Conservation (phyloP, 2,797 vertebrate species). For the Argya squamiceps region DNA sequence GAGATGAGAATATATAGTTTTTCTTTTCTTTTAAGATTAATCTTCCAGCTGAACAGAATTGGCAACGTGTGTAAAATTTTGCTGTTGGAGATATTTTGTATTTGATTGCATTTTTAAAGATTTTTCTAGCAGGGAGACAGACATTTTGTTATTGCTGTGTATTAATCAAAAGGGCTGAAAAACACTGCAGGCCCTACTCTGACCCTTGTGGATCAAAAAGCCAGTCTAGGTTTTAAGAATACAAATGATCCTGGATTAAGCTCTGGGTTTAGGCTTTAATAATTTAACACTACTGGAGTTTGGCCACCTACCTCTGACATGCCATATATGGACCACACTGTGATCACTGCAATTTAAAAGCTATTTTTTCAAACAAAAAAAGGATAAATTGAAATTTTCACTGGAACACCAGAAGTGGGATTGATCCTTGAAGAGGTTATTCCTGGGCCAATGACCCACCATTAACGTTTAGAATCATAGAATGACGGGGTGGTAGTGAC, state of each 20-base stretch:
- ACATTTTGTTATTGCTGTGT: slow-evolving; percentile 5
- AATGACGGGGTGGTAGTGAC: neutral
- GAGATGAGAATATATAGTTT: neutral
- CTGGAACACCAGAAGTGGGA: neutral
- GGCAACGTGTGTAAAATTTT: neutral
- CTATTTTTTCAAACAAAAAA: neutral
- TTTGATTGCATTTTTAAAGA: slow-evolving; percentile 41
- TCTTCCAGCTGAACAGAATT: neutral
- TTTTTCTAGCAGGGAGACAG: slow-evolving; percentile 25
- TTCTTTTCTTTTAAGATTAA: slow-evolving; percentile 6
- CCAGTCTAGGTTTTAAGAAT: neutral
- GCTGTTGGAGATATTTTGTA: slow-evolving; percentile 15
- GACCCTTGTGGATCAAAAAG: neutral
- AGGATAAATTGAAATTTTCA: neutral
- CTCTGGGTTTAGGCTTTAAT: neutral
- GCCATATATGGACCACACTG: neutral
- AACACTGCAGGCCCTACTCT: neutral
- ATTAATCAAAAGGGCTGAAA: slow-evolving; percentile 33
- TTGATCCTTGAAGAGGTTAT: neutral
- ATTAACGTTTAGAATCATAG: neutral
- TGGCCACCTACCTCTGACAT: neutral
- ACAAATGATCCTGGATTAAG: neutral
- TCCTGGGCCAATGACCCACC: neutral
- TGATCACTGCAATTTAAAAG: neutral
- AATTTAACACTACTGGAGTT: neutral